These are phyloP conservation scores for Zapornia atra DNA, from an alignment of 2,113 vertebrate genomes.

Conservation along the genomic window DNA sequence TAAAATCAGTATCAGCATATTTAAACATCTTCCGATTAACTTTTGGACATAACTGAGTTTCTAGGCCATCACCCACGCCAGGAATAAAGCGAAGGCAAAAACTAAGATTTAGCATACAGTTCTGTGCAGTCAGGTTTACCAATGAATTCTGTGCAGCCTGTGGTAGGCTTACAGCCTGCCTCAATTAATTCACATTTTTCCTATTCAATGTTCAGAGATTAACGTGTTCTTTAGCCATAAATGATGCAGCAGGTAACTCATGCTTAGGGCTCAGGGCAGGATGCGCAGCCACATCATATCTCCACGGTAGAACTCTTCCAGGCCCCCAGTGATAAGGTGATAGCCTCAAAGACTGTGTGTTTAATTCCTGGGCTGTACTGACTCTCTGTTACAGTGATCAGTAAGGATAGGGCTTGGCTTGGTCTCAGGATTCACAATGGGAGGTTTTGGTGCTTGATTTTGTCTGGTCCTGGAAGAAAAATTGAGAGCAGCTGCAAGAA, in stretches of 20 bases:
- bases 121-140: background rate
- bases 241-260: background rate
- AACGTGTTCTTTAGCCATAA: background rate
- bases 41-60: slow-evolving; percentile 34
- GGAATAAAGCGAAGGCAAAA: background rate
- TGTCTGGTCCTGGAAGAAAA: background rate
- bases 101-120: background rate
- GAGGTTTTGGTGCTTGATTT: background rate
- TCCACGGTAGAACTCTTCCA: background rate
- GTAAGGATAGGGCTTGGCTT: background rate
- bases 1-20: slow-evolving; percentile 62
- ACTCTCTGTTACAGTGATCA: background rate
- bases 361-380: background rate
- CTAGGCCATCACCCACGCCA: background rate
- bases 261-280: background rate
- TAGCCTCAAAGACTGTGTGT: background rate
- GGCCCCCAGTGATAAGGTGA: background rate
- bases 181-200: background rate
- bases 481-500: background rate
- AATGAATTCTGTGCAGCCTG: background rate
- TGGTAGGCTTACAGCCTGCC: background rate
- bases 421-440: background rate
- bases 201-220: background rate
- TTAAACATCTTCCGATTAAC: slow-evolving; percentile 54
- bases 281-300: background rate